Conservation (phyloP, 2,113 vertebrate species). For the Istiophorus platypterus region DNA sequence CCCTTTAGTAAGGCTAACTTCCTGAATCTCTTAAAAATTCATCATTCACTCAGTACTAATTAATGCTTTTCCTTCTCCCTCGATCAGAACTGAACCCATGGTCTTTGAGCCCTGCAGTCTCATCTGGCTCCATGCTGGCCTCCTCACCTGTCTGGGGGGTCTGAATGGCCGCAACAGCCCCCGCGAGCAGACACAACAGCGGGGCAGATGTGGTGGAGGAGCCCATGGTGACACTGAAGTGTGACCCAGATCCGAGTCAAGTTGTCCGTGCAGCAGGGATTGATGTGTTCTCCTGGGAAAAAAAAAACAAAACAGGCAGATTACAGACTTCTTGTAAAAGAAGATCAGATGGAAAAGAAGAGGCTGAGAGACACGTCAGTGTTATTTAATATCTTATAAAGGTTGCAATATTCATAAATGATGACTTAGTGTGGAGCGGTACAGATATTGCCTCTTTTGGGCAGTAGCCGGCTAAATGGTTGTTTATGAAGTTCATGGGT, state of each 20-base stretch:
- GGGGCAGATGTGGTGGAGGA: conserved; percentile 16
- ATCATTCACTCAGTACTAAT: too few species aligned
- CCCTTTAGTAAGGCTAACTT: too few species aligned
- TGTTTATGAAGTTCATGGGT: too few species aligned
- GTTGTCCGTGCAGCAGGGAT: not conserved
- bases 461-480: too few species aligned
- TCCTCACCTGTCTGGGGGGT: conserved; percentile 65
- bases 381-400: not conserved
- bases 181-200: conserved; percentile 69
- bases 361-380: not conserved
- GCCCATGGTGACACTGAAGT: conserved; percentile 65
- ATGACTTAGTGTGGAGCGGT: too few species aligned
- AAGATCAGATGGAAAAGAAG: not conserved
- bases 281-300: conserved; percentile 11
- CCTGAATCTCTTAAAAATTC: too few species aligned
- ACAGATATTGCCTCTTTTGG: too few species aligned
- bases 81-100: too few species aligned
- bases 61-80: not conserved
- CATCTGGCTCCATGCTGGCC: not conserved
- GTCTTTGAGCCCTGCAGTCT: not conserved
- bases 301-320: not conserved
- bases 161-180: conserved; percentile 48
- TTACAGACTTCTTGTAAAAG: not conserved
- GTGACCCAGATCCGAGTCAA: conserved; percentile 6
- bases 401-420: not conserved